Conservation (phyloP, 2,888 invertebrate genomes). For the Eumerus sabulonum region DNA sequence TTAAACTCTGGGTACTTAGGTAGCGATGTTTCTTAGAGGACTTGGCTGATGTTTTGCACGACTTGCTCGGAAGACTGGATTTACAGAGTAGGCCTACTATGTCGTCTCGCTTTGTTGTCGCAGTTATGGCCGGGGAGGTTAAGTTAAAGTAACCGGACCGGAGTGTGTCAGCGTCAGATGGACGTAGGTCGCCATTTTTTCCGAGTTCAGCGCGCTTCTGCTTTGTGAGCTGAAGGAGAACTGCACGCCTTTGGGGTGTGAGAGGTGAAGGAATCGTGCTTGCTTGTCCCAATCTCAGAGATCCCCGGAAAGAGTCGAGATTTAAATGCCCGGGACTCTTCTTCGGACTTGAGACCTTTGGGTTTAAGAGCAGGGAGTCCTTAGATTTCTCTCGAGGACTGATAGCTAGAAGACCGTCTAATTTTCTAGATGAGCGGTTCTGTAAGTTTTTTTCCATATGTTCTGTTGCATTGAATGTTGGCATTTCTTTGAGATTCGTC, state of each 20-base stretch:
- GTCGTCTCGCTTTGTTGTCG: constrained; percentile 3
- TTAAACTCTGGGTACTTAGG: constrained; percentile 38
- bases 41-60: constrained; percentile 39
- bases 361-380: constrained; percentile 7
- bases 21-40: constrained; percentile 35
- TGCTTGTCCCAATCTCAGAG: constrained; percentile 31
- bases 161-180: constrained; percentile 19
- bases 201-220: constrained; percentile 16
- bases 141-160: constrained; percentile 44
- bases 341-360: constrained; percentile 27
- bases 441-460: constrained; percentile 73
- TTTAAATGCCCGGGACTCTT: constrained; percentile 18
- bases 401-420: constrained; percentile 27
- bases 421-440: constrained; percentile 21
- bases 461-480: constrained; percentile 76
- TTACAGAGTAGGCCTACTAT: constrained; percentile 18
- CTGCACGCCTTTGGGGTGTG: constrained; percentile 34
- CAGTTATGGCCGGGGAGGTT: constrained; percentile 34
- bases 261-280: constrained; percentile 6
- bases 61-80: constrained; percentile 1
- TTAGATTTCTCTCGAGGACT: constrained; percentile 44
- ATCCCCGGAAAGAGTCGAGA: constrained; percentile 21
- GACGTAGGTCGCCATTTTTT: constrained; percentile 7
- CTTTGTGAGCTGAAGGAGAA: constrained; percentile 23
- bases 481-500: constrained; percentile 75